phyloP scores from a whole-genome alignment of 2,888 invertebrate species.

The Scaptomyza caliginosa region DNA sequence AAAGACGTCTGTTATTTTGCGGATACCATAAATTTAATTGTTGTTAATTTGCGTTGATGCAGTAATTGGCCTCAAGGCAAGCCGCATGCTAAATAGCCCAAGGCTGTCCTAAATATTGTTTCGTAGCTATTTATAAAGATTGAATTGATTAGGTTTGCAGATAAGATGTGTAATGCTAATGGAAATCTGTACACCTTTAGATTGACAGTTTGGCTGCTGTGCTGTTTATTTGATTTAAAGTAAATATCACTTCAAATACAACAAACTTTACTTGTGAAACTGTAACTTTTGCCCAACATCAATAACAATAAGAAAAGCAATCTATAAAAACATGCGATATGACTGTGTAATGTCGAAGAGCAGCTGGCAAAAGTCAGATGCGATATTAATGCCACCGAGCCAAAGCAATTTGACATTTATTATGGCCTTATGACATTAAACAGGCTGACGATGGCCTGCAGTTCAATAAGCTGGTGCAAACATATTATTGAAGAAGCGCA shows the following conservation, averaged over 20 bases:
- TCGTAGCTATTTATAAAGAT: conserved; percentile 2
- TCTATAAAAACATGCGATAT: conserved; percentile 5
- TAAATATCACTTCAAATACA: no score
- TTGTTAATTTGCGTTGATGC: conserved; percentile 12
- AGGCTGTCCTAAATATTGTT: not conserved
- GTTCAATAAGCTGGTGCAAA: conserved; percentile 35
- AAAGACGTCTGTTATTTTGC: conserved; percentile 1
- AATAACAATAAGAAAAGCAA: not conserved
- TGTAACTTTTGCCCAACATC: not conserved
- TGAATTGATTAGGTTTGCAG: not conserved
- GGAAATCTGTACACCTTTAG: conserved; percentile 3
- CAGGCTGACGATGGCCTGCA: conserved; percentile 43
- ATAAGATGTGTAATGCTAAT: not conserved
- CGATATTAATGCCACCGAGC: not conserved
- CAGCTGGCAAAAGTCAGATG: not conserved
- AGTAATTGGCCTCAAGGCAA: not conserved
- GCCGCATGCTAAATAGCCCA: not conserved
- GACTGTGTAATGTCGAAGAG: not conserved
- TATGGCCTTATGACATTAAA: conserved; percentile 62
- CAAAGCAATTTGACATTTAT: conserved; percentile 46
- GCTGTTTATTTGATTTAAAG: not conserved
- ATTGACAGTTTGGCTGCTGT: conserved; percentile 14
- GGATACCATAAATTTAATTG: conserved; percentile 34
- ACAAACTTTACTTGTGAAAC: no score
- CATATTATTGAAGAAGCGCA: conserved; percentile 41